Evolutionary conservation across 2,113 vertebrate species (phyloP), one percentile per base, ranked within the genome.

Genomic region (Oreamnos americanus): DNA sequence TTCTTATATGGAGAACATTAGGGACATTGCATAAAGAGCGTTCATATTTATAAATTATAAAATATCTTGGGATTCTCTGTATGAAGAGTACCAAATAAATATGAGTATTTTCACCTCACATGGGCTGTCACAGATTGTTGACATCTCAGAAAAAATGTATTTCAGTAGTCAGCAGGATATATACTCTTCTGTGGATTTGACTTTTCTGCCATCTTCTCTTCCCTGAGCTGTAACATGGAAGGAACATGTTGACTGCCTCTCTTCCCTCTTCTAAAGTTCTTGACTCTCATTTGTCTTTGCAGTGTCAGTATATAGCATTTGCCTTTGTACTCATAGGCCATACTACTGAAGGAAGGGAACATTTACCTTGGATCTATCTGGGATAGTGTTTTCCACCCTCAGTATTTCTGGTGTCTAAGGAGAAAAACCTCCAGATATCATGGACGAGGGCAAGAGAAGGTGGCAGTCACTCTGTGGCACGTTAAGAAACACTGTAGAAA

Each of bases 1-100:
- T 95, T 92, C n/a, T 23, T 79, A 33, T 85, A 71, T 36, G 90
- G 49, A 94, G 45, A 84, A 58, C 36, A 95, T 94, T n/a, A 78
- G 60, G 36, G 64, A 60, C 55, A 49, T 8, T 90, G 71, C 47
- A 39, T 58, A 79, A 92, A 74, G 30, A 92, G 2, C 9, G 26
- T 88, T 96, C 36, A 58, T 67, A 64, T 96, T 96, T 96, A 82
- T 88, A 93, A 97, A 71, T 96, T 89, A 71, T 71, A 94, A 97
- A 96, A 43, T 47, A 92, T 33, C 91, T 90, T 94, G 89, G 89
- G 89, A 85, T 92, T 90, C 85, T 96, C 67, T 64, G 83, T 62
- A 91, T 60, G 91, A 90, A 79, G 96, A 87, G 26, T 8, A 23
- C 64, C 43, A 49, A 25, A 90, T 55, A 71, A 90, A 95, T 62